Base-by-base conservation (phyloP, 2,797 vertebrate species). In the Huso huso region DNA sequence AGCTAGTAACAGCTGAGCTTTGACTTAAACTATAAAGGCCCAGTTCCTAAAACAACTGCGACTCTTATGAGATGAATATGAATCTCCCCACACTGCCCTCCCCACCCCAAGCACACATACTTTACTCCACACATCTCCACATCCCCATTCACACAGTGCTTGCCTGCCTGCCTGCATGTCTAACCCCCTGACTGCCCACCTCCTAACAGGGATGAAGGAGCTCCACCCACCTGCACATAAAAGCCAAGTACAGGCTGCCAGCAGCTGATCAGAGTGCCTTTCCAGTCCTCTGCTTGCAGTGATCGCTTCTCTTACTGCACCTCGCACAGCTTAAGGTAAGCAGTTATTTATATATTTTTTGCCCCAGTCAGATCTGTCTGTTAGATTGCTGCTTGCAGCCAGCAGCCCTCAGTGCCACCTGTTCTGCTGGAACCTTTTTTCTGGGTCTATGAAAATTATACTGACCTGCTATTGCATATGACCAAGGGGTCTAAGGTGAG, bases 181-280 rank as follows among this genome's bases (percentile, higher is more conserved):
- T 65, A 65, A 18, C 61, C 61, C 64, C 37, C 58, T 15, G 57
- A 72, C 80, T 86, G 85, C 88, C 88, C 87, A 84, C 90, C 92
- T 92, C 89, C 87, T 78, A 69, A 78, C 79, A 48, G 82, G 81
- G 76, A 80, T 48, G 11, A 48, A 70, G 75, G 85, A 78, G 87
- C 94, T 91, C 95, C 96, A 83, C 96, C 96, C 92, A 93, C 91
- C 92, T 90, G 89, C 82, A 84, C 89, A 96, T 97, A 98, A 95
- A 98, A 98, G 90, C 93, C 87, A 90, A 88, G 85, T 83, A 86
- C 87, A 88, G 87, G 87, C 85, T 87, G 86, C 79, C 84, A 81
- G 83, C 85, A 76, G 84, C 86, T 80, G 89, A 83, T 87, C 91
- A 84, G 86, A 84, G 82, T 84, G 81, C 83, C 82, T 83, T 85